Percentiles rank a stretch among this genome's conserved stretches.
Conservation (phyloP, 2,797 vertebrate species). For the Oreochromis grahami region DNA sequence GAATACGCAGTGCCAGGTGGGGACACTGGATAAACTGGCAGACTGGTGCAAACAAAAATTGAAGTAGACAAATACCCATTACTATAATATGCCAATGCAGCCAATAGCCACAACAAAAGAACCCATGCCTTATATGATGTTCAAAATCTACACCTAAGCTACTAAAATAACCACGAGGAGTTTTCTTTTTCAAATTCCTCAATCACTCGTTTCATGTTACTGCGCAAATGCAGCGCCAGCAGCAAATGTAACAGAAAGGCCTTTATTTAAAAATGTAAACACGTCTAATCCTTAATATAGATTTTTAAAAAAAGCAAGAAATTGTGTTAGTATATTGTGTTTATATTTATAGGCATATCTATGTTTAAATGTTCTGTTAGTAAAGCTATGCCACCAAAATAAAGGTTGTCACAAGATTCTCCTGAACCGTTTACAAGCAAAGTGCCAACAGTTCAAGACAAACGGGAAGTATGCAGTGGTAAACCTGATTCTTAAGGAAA, state of each 20-base stretch:
- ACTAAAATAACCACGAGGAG: slow-evolving; percentile 32
- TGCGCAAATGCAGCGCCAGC: slow-evolving; percentile 54
- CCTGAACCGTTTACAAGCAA: slow-evolving; percentile 29
- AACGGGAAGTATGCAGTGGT: background rate
- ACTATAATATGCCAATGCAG: slow-evolving; percentile 3
- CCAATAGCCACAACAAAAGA: slow-evolving; percentile 26
- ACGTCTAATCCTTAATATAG: slow-evolving; percentile 20
- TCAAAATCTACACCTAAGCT: slow-evolving; percentile 21
- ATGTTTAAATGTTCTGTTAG: slow-evolving; percentile 56
- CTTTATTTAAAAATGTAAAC: slow-evolving; percentile 36
- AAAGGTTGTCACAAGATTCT: slow-evolving; percentile 18
- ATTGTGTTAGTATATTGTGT: slow-evolving; percentile 35
- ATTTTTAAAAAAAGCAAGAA: slow-evolving; percentile 31
- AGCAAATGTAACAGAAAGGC: slow-evolving; percentile 53
- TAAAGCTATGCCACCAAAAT: slow-evolving; percentile 73
- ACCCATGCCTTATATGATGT: slow-evolving; percentile 23
- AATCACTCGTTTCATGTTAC: slow-evolving; percentile 54
- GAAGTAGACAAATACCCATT: slow-evolving; percentile 11
- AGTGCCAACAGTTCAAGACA: slow-evolving; percentile 43
- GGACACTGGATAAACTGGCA: slow-evolving; percentile 44
- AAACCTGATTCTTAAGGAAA: slow-evolving; percentile 37
- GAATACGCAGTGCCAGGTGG: slow-evolving; percentile 1
- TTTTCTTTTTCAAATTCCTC: background rate
- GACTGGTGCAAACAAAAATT: slow-evolving; percentile 41
- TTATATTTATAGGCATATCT: slow-evolving; percentile 55